phyloP scores from a whole-genome alignment of 2,113 vertebrate genomes.

The Mesembrinibis cayennensis region DNA sequence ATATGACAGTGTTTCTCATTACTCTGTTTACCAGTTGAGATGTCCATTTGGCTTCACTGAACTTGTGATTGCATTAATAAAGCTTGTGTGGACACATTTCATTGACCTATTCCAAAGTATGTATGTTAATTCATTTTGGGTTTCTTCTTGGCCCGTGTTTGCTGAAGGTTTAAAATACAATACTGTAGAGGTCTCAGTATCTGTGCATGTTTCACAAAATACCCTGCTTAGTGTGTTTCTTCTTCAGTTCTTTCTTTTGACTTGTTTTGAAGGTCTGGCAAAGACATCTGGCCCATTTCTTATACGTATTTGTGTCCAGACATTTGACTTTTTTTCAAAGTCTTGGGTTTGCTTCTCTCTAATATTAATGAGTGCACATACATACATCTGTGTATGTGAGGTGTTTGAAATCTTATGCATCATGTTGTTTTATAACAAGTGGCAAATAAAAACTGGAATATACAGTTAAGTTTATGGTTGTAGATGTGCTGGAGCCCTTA shows the following conservation, averaged over 20 bases:
- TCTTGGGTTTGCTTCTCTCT: neutral
- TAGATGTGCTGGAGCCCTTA: neutral
- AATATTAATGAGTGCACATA: neutral
- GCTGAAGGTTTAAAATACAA: neutral
- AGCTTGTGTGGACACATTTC: neutral
- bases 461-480: neutral
- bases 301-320: neutral
- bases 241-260: neutral
- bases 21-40: slow-evolving; percentile 47
- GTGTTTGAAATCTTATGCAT: neutral
- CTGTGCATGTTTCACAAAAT: neutral
- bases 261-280: neutral
- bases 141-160: neutral
- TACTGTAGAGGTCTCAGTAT: neutral
- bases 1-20: slow-evolving; percentile 37
- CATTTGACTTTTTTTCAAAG: neutral
- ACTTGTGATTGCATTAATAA: slow-evolving; percentile 10
- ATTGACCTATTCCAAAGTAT: neutral
- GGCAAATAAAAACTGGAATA: neutral
- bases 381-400: neutral
- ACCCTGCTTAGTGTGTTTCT: neutral
- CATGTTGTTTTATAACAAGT: neutral
- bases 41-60: slow-evolving; percentile 49
- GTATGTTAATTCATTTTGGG: neutral
- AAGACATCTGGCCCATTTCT: neutral